Percentiles rank a stretch among this genome's conserved stretches.
Evolutionary conservation across 2,888 invertebrate genomes (phyloP).

Genomic region (Punctoribates punctum): DNA sequence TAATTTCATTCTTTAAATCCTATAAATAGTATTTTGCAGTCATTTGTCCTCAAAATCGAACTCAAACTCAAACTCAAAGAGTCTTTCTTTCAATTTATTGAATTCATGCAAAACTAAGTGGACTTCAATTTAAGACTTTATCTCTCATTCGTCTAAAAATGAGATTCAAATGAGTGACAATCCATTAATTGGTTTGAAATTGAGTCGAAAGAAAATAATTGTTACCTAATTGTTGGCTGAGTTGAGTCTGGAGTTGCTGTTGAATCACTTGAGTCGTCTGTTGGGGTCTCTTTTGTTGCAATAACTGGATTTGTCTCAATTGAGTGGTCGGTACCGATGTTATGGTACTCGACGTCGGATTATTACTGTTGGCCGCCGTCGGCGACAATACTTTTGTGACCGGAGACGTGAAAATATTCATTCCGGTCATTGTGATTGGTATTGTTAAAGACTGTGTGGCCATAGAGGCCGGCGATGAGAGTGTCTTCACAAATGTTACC

Average conservation of each 20-base stretch:
- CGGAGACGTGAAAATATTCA: slow-evolving; percentile 50
- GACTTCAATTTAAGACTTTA: neutral
- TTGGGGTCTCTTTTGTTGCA: slow-evolving; percentile 38
- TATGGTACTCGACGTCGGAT: slow-evolving; percentile 20
- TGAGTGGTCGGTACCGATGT: slow-evolving; percentile 31
- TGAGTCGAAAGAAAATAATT: neutral
- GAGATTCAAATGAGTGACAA: slow-evolving; percentile 1
- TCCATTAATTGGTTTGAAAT: neutral
- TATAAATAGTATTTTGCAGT: neutral
- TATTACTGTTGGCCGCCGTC: slow-evolving; percentile 14
- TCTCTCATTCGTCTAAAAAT: neutral
- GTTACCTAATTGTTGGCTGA: slow-evolving; percentile 39
- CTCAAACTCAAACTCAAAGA: too few relatives aligned
- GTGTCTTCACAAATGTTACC: slow-evolving; percentile 64
- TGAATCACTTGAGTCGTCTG: slow-evolving; percentile 15
- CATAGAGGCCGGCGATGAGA: slow-evolving; percentile 54
- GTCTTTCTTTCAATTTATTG: neutral
- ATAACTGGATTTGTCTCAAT: slow-evolving; percentile 38
- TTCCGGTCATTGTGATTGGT: slow-evolving; percentile 54
- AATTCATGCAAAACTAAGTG: neutral
- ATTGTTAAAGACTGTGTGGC: slow-evolving; percentile 57
- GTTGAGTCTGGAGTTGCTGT: slow-evolving; percentile 41
- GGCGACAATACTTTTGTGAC: slow-evolving; percentile 25
- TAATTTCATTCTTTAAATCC: neutral
- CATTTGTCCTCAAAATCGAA: slow-evolving; percentile 4